Base-by-base conservation (phyloP, 2,888 invertebrate genomes). In the Drosophila subsilvestris region DNA sequence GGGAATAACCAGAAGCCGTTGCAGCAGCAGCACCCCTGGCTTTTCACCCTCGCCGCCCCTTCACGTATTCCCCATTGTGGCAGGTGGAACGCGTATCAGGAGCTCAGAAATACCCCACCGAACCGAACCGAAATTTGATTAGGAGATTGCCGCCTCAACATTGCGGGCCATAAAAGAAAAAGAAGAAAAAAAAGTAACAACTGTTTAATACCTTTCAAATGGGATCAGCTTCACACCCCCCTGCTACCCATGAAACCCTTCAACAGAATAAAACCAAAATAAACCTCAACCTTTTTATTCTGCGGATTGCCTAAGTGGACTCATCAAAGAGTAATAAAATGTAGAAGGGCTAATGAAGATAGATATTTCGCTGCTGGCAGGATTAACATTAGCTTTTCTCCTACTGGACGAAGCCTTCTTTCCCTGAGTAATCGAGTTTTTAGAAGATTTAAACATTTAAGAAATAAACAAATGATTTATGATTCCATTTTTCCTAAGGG, bases 1-100 rank as follows among this genome's bases (percentile, higher is more conserved):
- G 88, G 89, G 90, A 90, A 76, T 80, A 79, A 55, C 67, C 50
- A 66, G 58, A n/a, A 60, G 56, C 48, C 50, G 45, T 18, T 62
- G 44, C 63, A 67, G 44, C 42, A 55, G 20, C 32, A 62, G 47
- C 63, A 32, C 63, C 43, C n/a, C 4, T 14, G 10, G 17, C 20
- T 22, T 10, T 2, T n/a, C 8, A 10, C 25, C 12, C 20, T 17
- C 48, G 17, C 54, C 12, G 4, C 48, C 32, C 22, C 48, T 54
- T 12, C 22, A 17, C 12, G n/a, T 17, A 49, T 48, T 69, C 65
- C 56, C 65, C 48, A 18, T 20, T 17, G 53, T 9, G 56, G n/a
- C 22, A 27, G n/a, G 25, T 68, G 14, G 12, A 47, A 47, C 37
- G 48, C 47, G 5, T 53, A 53, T 32, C 60, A 60, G 54, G 44